These are phyloP conservation scores for Pseudomugil gertrudae DNA, from an alignment of 2,797 vertebrate species.

Conservation along the genomic window DNA sequence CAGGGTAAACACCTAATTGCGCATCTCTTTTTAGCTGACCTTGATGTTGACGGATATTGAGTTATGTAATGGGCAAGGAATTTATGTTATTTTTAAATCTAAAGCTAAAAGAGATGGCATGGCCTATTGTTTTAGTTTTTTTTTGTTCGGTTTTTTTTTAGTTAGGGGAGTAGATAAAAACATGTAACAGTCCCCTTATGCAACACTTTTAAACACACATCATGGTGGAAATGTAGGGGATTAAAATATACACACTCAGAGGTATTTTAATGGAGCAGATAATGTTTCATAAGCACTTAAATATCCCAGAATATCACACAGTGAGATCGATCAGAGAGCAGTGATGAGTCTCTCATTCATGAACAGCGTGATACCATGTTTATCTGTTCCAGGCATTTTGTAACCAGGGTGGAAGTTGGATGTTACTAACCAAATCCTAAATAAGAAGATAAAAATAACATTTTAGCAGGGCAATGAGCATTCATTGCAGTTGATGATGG, in stretches of 20 bases:
- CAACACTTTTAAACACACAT: conserved; percentile 62
- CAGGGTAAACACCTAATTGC: conserved; percentile 74
- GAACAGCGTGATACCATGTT: conserved; percentile 21
- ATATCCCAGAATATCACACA: conserved; percentile 52
- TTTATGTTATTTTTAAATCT: conserved; percentile 72
- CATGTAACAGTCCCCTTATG: conserved; percentile 64
- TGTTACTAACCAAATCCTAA: not conserved
- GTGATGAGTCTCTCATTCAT: conserved; percentile 20
- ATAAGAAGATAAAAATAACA: no score
- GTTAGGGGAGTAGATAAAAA: conserved; percentile 42
- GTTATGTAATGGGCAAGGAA: conserved; percentile 65
- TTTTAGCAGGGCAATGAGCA: no score
- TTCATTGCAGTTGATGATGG: no score
- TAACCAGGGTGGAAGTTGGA: not conserved
- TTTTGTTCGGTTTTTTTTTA: conserved; percentile 56
- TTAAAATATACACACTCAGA: conserved; percentile 52
- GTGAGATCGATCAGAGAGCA: conserved; percentile 18
- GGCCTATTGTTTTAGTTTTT: conserved; percentile 67
- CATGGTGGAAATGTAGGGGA: conserved; percentile 43
- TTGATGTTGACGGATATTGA: conserved; percentile 69
- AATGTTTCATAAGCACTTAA: conserved; percentile 58
- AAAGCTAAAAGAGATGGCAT: conserved; percentile 51
- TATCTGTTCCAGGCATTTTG: conserved; percentile 12
- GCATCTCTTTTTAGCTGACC: conserved; percentile 58
- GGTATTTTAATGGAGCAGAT: conserved; percentile 56